Evolutionary conservation across 2,113 vertebrate species (phyloP), one percentile per base, ranked within the genome.

Genomic region (Oryzias celebensis): DNA sequence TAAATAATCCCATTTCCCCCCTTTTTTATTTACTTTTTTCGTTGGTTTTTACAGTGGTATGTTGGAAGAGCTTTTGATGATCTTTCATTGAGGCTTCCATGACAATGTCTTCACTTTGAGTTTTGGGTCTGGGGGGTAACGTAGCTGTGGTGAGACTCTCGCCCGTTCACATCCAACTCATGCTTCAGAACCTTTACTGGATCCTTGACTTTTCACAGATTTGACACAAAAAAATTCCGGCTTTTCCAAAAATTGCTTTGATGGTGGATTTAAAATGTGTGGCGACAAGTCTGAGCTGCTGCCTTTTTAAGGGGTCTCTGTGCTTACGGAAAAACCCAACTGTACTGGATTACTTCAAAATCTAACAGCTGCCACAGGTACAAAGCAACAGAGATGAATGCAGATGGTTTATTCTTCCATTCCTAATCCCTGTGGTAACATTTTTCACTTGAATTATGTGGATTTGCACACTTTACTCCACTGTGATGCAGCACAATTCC

Each of bases 1-100:
- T 94, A 94, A 95, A 96, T 94, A 92, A 87, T 89, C 80, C 84
- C 91, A 86, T 88, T 91, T 90, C 75, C 36, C 36, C 36, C 84
- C 82, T 82, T 87, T 78, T 83, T 88, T 80, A 71, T 22, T 68
- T 65, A 76, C 65, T 65, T 65, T 71, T 73, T 81, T 67, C 48
- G 50, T 67, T 75, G 78, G 81, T 88, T 85, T 84, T 73, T 90
- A 91, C 90, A 91, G 87, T 90, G 83, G 87, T 91, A 85, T 86
- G 87, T 88, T 91, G 91, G 92, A 93, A 93, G 92, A 92, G 89
- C 91, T 58, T 73, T 85, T 85, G 84, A 88, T 85, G 85, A 85
- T 76, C 65, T 71, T 78, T 70, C 60, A 62, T 85, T 87, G 85
- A 91, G 86, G 83, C 84, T 80, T 88, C 76, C 65, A 77, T 82